phyloP scores from a whole-genome alignment of 37 sponge, comb jelly and placozoan species.

The Theonella swinhoei region DNA sequence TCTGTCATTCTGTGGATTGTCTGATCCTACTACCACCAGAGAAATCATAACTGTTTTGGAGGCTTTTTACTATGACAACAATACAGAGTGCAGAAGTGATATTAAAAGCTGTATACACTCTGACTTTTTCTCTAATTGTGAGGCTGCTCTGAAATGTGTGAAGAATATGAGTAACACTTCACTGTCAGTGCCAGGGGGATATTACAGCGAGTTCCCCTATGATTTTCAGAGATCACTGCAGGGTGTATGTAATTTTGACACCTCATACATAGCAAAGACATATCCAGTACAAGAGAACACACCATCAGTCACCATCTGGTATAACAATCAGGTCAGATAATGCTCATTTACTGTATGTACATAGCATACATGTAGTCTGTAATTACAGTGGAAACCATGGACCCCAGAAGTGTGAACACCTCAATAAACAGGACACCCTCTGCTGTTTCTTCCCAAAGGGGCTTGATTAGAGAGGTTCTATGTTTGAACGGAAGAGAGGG shows the following conservation, averaged over 20 bases:
- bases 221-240: neutral
- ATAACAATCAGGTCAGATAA: conserved; percentile 75
- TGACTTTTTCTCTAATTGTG: neutral
- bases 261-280: neutral
- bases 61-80: neutral
- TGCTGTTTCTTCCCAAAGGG: too few relatives aligned
- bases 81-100: neutral
- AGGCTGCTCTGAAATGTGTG: neutral
- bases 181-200: neutral
- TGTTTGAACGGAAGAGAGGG: too few relatives aligned
- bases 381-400: too few relatives aligned
- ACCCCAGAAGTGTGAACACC: too few relatives aligned
- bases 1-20: neutral
- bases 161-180: neutral
- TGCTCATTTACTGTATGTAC: too few relatives aligned
- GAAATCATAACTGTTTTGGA: neutral
- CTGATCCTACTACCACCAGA: neutral
- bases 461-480: too few relatives aligned
- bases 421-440: too few relatives aligned
- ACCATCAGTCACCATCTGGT: conserved; percentile 68
- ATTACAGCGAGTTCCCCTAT: neutral
- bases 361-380: too few relatives aligned
- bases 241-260: neutral
- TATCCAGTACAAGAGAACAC: conserved; percentile 18
- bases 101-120: neutral